phyloP scores from a whole-genome alignment of 2,888 invertebrate species.

The Punctoribates punctum region DNA sequence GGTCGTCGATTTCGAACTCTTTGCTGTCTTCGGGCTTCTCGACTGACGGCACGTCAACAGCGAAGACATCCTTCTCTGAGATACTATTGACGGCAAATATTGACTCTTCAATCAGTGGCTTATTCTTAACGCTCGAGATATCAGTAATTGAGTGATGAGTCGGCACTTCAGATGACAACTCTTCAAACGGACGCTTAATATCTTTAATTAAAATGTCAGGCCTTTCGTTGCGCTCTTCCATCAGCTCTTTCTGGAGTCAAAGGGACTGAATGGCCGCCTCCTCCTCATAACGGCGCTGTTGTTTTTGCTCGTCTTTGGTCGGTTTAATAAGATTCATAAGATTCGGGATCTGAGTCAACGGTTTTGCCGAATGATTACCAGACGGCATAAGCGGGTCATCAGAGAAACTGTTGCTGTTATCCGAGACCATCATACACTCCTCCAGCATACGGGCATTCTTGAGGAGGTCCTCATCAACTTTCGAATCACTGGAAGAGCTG shows the following conservation, averaged over 20 bases:
- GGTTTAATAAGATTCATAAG: slow-evolving; percentile 16
- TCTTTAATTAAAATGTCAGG: slow-evolving; percentile 29
- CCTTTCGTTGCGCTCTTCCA: slow-evolving; percentile 18
- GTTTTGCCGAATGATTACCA: background rate
- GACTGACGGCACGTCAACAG: slow-evolving; percentile 38
- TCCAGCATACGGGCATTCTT: slow-evolving; percentile 38
- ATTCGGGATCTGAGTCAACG: background rate
- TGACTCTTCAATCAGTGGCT: slow-evolving; percentile 41
- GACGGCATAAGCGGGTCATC: slow-evolving; percentile 21
- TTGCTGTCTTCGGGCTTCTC: slow-evolving; percentile 38
- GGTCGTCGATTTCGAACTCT: slow-evolving; percentile 46
- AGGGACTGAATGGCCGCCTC: slow-evolving; percentile 49
- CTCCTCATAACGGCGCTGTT: slow-evolving; percentile 47
- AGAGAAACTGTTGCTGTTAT: slow-evolving; percentile 30
- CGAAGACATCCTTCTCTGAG: slow-evolving; percentile 43
- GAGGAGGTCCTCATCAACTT: slow-evolving; percentile 39
- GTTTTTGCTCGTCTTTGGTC: slow-evolving; percentile 17
- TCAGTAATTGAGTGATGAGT: slow-evolving; percentile 28
- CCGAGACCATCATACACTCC: slow-evolving; percentile 18
- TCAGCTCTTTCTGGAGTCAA: slow-evolving; percentile 48
- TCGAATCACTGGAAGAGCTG: slow-evolving; percentile 38
- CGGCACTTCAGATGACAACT: slow-evolving; percentile 17
- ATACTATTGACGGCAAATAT: slow-evolving; percentile 1
- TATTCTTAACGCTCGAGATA: slow-evolving; percentile 41
- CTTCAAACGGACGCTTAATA: slow-evolving; percentile 37